Evolutionary conservation across 1,140 invertebrate species (phyloP), one percentile per base, ranked within the genome.

Genomic region (Drosophila busckii): DNA sequence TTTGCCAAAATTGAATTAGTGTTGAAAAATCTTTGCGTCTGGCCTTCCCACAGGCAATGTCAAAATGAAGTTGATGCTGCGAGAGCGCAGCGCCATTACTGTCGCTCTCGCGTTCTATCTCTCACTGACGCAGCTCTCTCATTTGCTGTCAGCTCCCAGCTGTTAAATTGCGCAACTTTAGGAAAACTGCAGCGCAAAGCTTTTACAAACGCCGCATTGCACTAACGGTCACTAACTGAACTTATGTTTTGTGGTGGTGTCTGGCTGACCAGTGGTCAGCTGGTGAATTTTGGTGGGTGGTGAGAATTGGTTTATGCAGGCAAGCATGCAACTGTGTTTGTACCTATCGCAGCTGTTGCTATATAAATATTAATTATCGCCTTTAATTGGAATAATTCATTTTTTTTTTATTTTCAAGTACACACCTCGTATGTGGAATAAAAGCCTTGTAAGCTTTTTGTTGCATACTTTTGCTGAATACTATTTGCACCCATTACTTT

Each of bases 101-200:
- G 55, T 56, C 58, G 9, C 12, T 46, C 45, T 34, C 28, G 6
- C 17, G 34, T 19, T 40, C 15, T 31, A 7, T 42, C 15, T 17
- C 25, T 53, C 32, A n/a, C n/a, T n/a, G n/a, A n/a, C n/a, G n/a
- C n/a, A n/a, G n/a, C n/a, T n/a, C n/a, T n/a, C n/a, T n/a, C n/a
- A n/a, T n/a, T n/a, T 22, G n/a, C 60, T 37, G 32, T 54, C 52
- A 34, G 12, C 32, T 44, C 26, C 29, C 32, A 15, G 10, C 32
- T 52, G 66, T 45, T 42, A 29, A 58, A 59, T 78, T 78, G 71
- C 71, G 71, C 71, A 80, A 78, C 25, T 67, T 63, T 48, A 13
- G n/a, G 34, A 40, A 23, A 54, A 58, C 70, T 63, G 38, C 25
- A 45, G 13, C 23, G 44, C 32, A 25, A 49, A 12, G 35, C 52